These are phyloP conservation scores for Invenusta paracnida DNA, from an alignment of 2,888 invertebrate species.

Conservation along the genomic window DNA sequence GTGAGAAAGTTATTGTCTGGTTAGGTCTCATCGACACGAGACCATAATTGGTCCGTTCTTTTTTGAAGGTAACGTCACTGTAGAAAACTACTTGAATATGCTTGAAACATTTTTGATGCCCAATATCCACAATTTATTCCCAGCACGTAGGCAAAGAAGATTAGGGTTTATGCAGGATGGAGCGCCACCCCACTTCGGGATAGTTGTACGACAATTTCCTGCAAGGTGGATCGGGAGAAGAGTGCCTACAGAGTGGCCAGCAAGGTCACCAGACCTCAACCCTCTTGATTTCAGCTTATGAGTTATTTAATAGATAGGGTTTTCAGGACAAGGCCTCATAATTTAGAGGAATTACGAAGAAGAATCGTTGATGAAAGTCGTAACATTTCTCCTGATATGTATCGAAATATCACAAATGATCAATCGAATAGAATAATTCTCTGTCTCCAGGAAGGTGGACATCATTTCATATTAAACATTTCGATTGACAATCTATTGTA, in stretches of 20 bases:
- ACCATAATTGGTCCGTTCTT: conserved; percentile 17
- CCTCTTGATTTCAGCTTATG: not conserved
- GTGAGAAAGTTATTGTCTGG: conserved; percentile 21
- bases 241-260: conserved; percentile 13
- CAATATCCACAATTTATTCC: conserved; percentile 13
- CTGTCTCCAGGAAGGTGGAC: not conserved
- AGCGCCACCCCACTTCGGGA: not conserved
- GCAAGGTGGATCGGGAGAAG: not conserved
- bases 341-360: not conserved
- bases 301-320: not conserved
- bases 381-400: not conserved
- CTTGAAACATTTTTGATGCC: conserved; percentile 21
- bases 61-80: conserved; percentile 21
- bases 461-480: not conserved
- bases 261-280: not conserved
- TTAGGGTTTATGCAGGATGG: conserved; percentile 16
- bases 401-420: not conserved
- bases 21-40: conserved; percentile 9
- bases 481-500: not conserved
- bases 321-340: not conserved
- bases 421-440: not conserved
- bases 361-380: not conserved
- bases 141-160: conserved; percentile 4
- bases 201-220: not conserved
- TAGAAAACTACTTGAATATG: conserved; percentile 10